A percentile compares a stretch with the other conserved stretches of the same genome.
phyloP scores from a whole-genome alignment of 2,797 vertebrate species.

The Periparus ater region DNA sequence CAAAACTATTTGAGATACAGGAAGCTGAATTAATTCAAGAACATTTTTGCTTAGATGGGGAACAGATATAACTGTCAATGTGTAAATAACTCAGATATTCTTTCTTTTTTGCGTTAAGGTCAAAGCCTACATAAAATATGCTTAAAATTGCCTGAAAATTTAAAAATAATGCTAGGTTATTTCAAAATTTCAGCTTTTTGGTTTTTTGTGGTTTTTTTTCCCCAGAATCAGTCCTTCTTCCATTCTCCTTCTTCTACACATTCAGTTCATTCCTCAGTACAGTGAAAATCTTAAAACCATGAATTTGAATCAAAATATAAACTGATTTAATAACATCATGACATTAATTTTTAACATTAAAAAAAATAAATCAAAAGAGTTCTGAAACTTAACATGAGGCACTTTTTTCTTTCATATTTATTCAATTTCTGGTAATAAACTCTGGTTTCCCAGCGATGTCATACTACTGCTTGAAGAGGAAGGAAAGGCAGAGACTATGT shows the following conservation, averaged over 20 bases:
- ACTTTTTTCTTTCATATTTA: neutral
- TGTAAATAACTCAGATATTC: neutral
- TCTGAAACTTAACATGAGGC: neutral
- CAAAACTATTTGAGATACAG: neutral
- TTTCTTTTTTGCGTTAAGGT: neutral
- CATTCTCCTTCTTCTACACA: neutral
- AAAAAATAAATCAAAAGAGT: neutral
- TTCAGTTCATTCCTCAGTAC: neutral
- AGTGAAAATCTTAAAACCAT: neutral
- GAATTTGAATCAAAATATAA: neutral
- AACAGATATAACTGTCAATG: neutral
- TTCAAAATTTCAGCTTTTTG: neutral
- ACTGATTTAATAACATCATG: neutral
- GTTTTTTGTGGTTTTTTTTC: neutral
- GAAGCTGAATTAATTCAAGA: constrained; percentile 25
- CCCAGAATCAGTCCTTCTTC: neutral
- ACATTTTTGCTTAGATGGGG: neutral
- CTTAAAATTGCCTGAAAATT: neutral
- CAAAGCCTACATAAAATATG: neutral
- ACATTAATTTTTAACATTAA: neutral
- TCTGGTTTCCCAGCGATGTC: neutral
- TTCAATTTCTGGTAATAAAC: neutral
- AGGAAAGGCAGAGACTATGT: neutral
- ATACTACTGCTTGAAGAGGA: neutral
- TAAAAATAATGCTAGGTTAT: neutral